These are phyloP conservation scores for Epinotia nisella DNA, from an alignment of 2,888 invertebrate genomes.

Conservation along the genomic window DNA sequence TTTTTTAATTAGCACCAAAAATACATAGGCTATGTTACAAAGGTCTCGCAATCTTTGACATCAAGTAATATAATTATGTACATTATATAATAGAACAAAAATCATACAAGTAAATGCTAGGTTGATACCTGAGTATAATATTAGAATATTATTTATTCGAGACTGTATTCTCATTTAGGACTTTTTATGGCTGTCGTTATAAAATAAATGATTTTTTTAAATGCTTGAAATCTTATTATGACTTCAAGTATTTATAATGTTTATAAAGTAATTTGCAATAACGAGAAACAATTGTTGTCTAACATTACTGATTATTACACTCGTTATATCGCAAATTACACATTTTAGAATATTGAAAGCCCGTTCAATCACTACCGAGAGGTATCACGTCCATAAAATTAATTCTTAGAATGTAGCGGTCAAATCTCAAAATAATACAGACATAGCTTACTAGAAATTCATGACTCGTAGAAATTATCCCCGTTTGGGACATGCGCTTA, in stretches of 20 bases:
- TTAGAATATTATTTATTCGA: slow-evolving; percentile 36
- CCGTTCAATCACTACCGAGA: slow-evolving; percentile 22
- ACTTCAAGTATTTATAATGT: background rate
- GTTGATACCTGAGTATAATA: slow-evolving; percentile 39
- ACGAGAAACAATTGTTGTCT: background rate
- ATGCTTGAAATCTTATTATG: background rate
- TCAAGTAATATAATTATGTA: slow-evolving; percentile 11
- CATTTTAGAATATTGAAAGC: slow-evolving; percentile 8
- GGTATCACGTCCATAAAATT: slow-evolving; percentile 41
- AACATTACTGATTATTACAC: background rate
- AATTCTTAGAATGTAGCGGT: slow-evolving; percentile 14
- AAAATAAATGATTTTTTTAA: background rate
- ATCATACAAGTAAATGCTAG: slow-evolving; percentile 40
- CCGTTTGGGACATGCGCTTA: slow-evolving; percentile 7
- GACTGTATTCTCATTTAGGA: slow-evolving; percentile 35
- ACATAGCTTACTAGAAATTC: slow-evolving; percentile 23
- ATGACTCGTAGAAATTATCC: slow-evolving; percentile 19
- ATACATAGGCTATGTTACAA: slow-evolving; percentile 34
- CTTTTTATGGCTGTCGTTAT: slow-evolving; percentile 34
- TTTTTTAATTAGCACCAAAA: slow-evolving; percentile 50
- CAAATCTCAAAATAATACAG: slow-evolving; percentile 25
- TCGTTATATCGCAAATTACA: background rate
- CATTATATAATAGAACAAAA: slow-evolving; percentile 15
- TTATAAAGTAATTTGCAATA: background rate
- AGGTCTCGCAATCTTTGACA: slow-evolving; percentile 11